Percentiles rank a stretch among this genome's conserved stretches.
Conservation (phyloP, 2,888 invertebrate genomes). For the Latrodectus hesperus region DNA sequence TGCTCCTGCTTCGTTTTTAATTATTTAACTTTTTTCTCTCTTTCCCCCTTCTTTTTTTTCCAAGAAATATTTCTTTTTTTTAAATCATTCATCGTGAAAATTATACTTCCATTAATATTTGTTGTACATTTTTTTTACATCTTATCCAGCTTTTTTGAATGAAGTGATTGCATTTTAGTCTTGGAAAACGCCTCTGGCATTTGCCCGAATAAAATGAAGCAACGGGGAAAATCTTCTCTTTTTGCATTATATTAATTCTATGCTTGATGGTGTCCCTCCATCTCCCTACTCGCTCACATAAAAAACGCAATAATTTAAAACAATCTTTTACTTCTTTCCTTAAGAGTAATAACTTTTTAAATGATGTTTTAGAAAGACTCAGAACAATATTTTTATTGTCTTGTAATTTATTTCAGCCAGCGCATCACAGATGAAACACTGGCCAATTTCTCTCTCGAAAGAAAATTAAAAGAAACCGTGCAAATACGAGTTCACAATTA, state of each 20-base stretch:
- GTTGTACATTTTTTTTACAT: constrained; percentile 14
- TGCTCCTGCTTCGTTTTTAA: constrained; percentile 10
- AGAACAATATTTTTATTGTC: too few relatives aligned
- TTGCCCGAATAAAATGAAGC: constrained; percentile 37
- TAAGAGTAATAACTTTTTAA: not conserved
- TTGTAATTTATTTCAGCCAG: too few relatives aligned
- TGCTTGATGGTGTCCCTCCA: not conserved
- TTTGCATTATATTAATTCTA: constrained; percentile 30
- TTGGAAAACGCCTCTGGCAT: constrained; percentile 35
- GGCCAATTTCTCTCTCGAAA: too few relatives aligned
- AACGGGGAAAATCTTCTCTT: constrained; percentile 17
- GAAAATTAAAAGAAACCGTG: too few relatives aligned
- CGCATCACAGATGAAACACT: too few relatives aligned
- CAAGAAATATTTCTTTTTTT: not conserved
- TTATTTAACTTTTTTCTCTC: not conserved
- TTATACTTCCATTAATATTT: constrained; percentile 41
- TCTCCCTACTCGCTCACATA: not conserved
- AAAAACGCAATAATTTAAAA: not conserved
- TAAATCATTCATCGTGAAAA: constrained; percentile 44
- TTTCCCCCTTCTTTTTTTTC: constrained; percentile 15
- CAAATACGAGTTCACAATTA: too few relatives aligned
- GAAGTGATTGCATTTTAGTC: constrained; percentile 22
- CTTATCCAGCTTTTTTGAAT: constrained; percentile 9
- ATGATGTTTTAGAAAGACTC: not conserved
- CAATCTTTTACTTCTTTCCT: not conserved